Evolutionary conservation across 1,140 invertebrate species (phyloP), one percentile per base, ranked within the genome.

Genomic region (Chrysoperla carnea): DNA sequence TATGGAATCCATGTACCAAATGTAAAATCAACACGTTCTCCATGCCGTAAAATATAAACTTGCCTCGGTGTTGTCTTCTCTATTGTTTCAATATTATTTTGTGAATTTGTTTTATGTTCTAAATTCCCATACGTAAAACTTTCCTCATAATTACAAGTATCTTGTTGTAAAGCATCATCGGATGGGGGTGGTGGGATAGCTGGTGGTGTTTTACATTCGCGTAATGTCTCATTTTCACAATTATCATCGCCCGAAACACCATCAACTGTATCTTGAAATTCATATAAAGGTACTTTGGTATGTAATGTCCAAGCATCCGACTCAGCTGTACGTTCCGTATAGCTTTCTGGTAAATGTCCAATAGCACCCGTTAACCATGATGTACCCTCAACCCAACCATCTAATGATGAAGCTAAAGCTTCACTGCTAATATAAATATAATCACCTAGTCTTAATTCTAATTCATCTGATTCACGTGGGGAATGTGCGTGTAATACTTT

Each of bases 251-350:
- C 17, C 2, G 5, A 5, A 2, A 23, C 17, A 23, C 17, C 17
- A 23, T 23, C 17, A 23, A 23, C 17, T 2, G 17, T 23, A 5
- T 23, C 17, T 23, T 23, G 17, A 6, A 11, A 33, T 11, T 33
- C n/a, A 6, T 12, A 33, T 33, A 81, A 62, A 17, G 68, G 66
- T 8, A 80, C 62, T 13, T 75, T 72, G 55, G 75, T 73, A 53
- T 92, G 87, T 28, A 90, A 55, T 5, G 85, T 90, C 88, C 88
- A 92, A 1, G 85, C 81, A 63, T 89, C 85, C 2, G 84, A 88
- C 55, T 91, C 86, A 0, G 84, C 78, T 1, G 83, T 84, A 31
- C 81, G 69, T 55, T 79, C 75, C 0, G 85, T 86, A 48, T 85
- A 87, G 52, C 82, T 81, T 37, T 76, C 73, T 1, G 87, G 87